Conservation (phyloP, 2,797 vertebrate genomes). For the Enteromius fasciolatus region DNA sequence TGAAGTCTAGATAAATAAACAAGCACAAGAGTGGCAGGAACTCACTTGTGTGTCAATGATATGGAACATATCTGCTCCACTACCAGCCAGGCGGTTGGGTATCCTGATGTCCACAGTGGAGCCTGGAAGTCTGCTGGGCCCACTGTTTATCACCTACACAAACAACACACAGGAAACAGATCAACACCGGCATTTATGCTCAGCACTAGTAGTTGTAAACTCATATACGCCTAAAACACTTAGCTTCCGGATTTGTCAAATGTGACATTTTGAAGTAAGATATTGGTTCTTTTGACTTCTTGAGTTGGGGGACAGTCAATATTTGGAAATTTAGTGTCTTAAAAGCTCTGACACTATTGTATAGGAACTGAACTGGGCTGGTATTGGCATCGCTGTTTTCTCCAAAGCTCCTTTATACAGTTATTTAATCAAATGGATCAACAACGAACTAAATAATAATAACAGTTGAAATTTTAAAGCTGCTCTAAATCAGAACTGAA, state of each 20-base stretch:
- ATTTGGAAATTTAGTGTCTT: background rate
- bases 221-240: background rate
- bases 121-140: slow-evolving; percentile 92
- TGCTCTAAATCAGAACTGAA: background rate
- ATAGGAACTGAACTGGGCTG: background rate
- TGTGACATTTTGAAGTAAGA: background rate
- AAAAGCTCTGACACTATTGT: background rate
- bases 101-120: slow-evolving; percentile 89
- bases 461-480: background rate
- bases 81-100: slow-evolving; percentile 87
- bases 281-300: background rate
- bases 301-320: background rate
- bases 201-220: background rate
- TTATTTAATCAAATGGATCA: background rate
- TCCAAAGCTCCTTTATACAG: too few species aligned
- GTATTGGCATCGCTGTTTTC: too few species aligned
- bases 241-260: background rate
- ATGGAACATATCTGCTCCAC: slow-evolving; percentile 91
- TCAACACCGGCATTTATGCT: background rate
- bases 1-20: background rate
- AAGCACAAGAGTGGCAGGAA: slow-evolving; percentile 34
- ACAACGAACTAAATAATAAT: background rate
- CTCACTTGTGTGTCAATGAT: slow-evolving; percentile 89
- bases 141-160: slow-evolving; percentile 92
- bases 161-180: slow-evolving; percentile 55